phyloP scores from a whole-genome alignment of 1,140 invertebrate species.

The Octopus sinensis region DNA sequence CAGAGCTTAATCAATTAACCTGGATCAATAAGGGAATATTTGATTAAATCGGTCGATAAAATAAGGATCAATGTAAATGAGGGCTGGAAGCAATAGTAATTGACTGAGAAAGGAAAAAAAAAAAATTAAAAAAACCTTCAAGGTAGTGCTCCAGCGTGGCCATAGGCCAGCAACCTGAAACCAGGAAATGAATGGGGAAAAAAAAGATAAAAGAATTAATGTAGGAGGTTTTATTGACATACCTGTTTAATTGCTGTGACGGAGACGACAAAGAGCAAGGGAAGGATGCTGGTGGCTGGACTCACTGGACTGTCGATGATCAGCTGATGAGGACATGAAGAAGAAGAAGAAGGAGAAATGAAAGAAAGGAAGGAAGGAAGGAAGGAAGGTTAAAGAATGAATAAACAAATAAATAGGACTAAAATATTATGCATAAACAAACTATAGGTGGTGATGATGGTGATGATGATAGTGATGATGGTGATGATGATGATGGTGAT shows the following conservation, averaged over 20 bases:
- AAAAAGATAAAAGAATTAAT: too few species aligned
- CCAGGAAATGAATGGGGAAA: too few species aligned
- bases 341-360: slow-evolving; percentile 25
- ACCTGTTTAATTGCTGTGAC: slow-evolving; percentile 69
- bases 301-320: slow-evolving; percentile 71
- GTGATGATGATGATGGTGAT: background rate
- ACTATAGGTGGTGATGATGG: background rate
- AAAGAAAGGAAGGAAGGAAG: background rate
- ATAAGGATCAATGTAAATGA: too few species aligned
- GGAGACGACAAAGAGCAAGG: slow-evolving; percentile 73
- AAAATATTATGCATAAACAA: background rate
- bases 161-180: too few species aligned
- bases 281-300: slow-evolving; percentile 72
- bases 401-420: background rate
- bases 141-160: too few species aligned
- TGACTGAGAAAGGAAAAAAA: too few species aligned
- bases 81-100: too few species aligned
- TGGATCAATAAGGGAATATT: too few species aligned
- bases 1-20: too few species aligned
- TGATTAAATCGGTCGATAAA: too few species aligned
- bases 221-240: slow-evolving; percentile 9
- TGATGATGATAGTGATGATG: background rate
- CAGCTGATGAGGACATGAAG: slow-evolving; percentile 31
- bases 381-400: background rate
- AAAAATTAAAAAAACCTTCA: too few species aligned